A percentile compares a stretch with the other conserved stretches of the same genome.
These are phyloP conservation scores for Helobdella robusta DNA, from an alignment of 2,888 invertebrate genomes.

Conservation along the genomic window DNA sequence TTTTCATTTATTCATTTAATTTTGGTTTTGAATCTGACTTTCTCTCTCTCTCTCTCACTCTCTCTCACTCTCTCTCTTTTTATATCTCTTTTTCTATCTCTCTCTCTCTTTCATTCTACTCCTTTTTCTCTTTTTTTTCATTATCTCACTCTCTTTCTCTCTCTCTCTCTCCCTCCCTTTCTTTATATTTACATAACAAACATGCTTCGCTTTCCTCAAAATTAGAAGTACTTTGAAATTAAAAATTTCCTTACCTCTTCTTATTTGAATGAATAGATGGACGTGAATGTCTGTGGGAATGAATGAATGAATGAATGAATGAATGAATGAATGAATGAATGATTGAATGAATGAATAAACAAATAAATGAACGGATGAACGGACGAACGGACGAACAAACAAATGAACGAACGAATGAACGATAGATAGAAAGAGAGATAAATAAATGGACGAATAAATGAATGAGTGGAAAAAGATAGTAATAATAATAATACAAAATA, in stretches of 20 bases:
- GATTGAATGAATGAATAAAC: no score
- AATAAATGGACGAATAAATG: not conserved
- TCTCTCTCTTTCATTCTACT: not conserved
- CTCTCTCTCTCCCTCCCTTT: constrained; percentile 3
- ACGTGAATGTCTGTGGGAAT: not conserved
- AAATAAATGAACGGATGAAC: no score
- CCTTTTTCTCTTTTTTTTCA: not conserved
- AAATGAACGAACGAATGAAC: no score
- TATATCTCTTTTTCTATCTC: not conserved
- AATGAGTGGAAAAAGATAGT: not conserved
- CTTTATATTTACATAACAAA: not conserved
- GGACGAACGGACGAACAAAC: no score
- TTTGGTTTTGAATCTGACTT: not conserved
- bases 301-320: no score
- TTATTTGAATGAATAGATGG: no score
- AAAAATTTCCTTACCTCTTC: no score
- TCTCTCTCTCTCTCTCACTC: constrained; percentile 1
- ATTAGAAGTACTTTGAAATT: no score
- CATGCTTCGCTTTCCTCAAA: not conserved
- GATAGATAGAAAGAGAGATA: not conserved
- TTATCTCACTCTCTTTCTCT: not conserved
- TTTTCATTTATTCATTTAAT: not conserved
- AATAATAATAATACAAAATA: no score
- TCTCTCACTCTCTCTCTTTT: not conserved
- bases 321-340: constrained; percentile 6